A percentile compares a stretch with the other conserved stretches of the same genome.
Evolutionary conservation across 2,113 vertebrate species (phyloP).

Genomic region (Marcusenius ussheri): DNA sequence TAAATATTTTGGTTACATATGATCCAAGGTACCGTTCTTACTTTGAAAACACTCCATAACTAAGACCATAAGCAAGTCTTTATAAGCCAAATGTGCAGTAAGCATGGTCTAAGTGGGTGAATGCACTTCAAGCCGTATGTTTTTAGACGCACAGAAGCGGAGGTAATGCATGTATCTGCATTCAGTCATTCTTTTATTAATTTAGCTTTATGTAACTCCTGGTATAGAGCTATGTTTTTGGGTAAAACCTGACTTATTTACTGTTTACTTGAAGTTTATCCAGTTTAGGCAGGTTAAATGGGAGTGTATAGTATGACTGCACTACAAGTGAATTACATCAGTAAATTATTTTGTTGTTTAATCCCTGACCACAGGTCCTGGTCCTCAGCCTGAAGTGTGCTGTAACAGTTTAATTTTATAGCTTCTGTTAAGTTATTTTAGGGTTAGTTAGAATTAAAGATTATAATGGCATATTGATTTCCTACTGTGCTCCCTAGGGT

Average conservation of each 20-base stretch:
- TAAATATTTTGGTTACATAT: not conserved
- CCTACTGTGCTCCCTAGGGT: not conserved
- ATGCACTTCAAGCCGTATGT: not conserved
- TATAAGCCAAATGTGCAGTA: not conserved
- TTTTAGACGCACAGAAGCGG: not conserved
- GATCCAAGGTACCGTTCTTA: not conserved
- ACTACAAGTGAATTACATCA: not conserved
- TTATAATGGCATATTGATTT: not conserved
- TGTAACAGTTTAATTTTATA: not conserved
- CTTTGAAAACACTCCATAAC: not conserved
- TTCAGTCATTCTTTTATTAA: not conserved
- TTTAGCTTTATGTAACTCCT: not conserved
- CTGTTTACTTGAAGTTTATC: not conserved
- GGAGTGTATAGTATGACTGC: not conserved
- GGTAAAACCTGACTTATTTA: not conserved
- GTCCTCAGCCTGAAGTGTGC: not conserved
- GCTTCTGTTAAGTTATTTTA: not conserved
- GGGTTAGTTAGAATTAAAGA: not conserved
- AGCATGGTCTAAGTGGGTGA: not conserved
- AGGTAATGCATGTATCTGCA: not conserved
- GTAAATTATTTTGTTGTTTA: not conserved
- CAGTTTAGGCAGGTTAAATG: not conserved
- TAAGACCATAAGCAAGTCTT: not conserved
- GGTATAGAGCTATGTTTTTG: not conserved
- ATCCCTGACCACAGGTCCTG: not conserved